These are phyloP conservation scores for Xestia sexstrigata DNA, from an alignment of 2,888 invertebrate genomes.

Conservation along the genomic window DNA sequence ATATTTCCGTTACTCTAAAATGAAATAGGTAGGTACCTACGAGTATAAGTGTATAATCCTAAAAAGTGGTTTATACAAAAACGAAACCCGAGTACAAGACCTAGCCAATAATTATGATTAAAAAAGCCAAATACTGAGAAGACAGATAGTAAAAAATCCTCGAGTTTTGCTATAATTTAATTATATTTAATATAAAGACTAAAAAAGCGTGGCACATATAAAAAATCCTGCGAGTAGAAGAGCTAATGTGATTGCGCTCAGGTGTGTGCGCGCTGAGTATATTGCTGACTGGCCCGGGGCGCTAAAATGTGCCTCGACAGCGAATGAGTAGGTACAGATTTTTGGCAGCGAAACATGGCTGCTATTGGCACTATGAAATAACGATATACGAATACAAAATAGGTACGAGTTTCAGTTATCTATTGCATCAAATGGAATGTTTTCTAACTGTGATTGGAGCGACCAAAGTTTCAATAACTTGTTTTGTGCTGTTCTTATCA, in stretches of 20 bases:
- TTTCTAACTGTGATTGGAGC: neutral
- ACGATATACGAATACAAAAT: neutral
- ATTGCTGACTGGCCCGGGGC: constrained; percentile 76
- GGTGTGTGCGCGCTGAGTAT: constrained; percentile 83
- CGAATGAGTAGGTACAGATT: constrained; percentile 36
- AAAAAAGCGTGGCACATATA: constrained; percentile 41
- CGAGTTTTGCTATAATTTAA: constrained; percentile 26
- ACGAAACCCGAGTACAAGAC: neutral
- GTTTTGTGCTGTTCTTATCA: neutral
- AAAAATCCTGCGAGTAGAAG: constrained; percentile 67
- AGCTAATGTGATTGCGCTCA: constrained; percentile 86
- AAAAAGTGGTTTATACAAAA: constrained; percentile 14
- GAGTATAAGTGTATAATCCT: neutral
- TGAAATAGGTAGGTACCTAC: neutral
- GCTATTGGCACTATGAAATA: neutral
- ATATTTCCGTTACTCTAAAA: neutral
- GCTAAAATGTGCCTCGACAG: constrained; percentile 74
- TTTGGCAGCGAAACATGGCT: constrained; percentile 25
- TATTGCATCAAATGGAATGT: neutral
- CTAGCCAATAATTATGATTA: constrained; percentile 38
- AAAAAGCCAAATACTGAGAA: constrained; percentile 18
- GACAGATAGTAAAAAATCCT: constrained; percentile 32
- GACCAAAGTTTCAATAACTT: neutral
- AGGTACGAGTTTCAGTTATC: neutral
- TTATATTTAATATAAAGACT: constrained; percentile 35